A percentile compares a stretch with the other conserved stretches of the same genome.
Evolutionary conservation across 2,113 vertebrate genomes (phyloP).

Genomic region (Brachyhypopomus occidentalis): DNA sequence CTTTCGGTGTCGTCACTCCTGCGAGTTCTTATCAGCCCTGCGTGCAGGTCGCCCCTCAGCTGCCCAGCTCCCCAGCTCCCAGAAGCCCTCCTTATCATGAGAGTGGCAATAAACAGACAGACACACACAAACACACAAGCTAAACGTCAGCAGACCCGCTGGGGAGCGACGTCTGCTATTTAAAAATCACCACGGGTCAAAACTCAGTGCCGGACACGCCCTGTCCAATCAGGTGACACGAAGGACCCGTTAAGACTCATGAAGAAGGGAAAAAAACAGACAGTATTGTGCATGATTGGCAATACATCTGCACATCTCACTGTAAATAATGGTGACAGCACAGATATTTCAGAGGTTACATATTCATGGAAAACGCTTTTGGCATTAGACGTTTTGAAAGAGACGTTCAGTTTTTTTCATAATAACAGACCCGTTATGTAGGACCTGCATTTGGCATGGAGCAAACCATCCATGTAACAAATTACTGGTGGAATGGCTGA

Average conservation of each 20-base stretch:
- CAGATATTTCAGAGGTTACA: background rate
- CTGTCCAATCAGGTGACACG: background rate
- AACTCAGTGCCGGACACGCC: background rate
- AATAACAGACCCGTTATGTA: background rate
- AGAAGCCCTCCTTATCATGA: constrained; percentile 41
- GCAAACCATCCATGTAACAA: background rate
- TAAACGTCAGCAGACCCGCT: constrained; percentile 25
- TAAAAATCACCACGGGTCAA: background rate
- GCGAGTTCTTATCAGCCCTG: constrained; percentile 44
- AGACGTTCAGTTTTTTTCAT: background rate
- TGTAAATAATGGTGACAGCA: background rate
- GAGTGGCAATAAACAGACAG: constrained; percentile 33
- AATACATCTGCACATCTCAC: background rate
- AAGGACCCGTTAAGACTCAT: background rate
- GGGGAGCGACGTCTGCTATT: background rate
- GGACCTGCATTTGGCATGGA: background rate
- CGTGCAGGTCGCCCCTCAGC: constrained; percentile 48
- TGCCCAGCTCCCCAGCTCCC: constrained; percentile 32
- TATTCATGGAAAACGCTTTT: no score
- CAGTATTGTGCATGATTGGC: background rate
- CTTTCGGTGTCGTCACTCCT: constrained; percentile 34
- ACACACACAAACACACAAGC: constrained; percentile 9
- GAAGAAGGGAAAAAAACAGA: background rate
- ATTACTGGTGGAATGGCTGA: background rate
- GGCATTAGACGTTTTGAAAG: no score